phyloP scores from a whole-genome alignment of 2,888 invertebrate genomes.

The Congeria kusceri region DNA sequence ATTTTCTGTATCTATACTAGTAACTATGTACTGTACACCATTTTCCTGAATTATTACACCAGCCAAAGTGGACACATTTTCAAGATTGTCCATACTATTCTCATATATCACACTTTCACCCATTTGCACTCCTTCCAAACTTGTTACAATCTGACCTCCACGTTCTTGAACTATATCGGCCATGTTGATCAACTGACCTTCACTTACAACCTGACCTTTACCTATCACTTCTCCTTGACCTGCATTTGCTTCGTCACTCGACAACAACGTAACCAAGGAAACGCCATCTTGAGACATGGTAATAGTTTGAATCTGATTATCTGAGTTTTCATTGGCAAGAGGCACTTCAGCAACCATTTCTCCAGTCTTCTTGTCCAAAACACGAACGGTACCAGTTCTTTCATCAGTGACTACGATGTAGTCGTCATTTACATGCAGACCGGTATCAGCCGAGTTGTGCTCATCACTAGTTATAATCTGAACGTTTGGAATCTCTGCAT shows the following conservation, averaged over 20 bases:
- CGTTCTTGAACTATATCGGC: too few relatives aligned
- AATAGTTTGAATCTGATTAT: constrained; percentile 50
- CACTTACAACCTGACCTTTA: too few relatives aligned
- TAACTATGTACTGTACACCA: too few relatives aligned
- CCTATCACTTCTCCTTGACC: not conserved
- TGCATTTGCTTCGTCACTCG: constrained; percentile 20
- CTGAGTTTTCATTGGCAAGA: constrained; percentile 37
- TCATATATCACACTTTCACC: not conserved
- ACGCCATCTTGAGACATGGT: constrained; percentile 45
- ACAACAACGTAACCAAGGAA: constrained; percentile 40
- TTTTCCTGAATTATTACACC: too few relatives aligned
- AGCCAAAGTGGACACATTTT: not conserved
- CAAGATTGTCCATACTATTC: not conserved
- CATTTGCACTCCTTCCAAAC: too few relatives aligned
- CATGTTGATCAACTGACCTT: too few relatives aligned
- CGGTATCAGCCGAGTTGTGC: constrained; percentile 55
- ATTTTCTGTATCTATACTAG: too few relatives aligned
- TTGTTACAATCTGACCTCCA: too few relatives aligned
- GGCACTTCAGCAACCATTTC: constrained; percentile 68
- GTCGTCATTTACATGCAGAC: constrained; percentile 67
- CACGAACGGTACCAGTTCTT: constrained; percentile 62
- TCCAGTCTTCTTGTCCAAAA: constrained; percentile 72
- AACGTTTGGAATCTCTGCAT: constrained; percentile 69
- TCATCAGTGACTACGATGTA: constrained; percentile 69
- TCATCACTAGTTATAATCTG: constrained; percentile 68